A percentile compares a stretch with the other conserved stretches of the same genome.
Evolutionary conservation across 2,797 vertebrate genomes (phyloP).

Genomic region (Crocodylus rhombifer): DNA sequence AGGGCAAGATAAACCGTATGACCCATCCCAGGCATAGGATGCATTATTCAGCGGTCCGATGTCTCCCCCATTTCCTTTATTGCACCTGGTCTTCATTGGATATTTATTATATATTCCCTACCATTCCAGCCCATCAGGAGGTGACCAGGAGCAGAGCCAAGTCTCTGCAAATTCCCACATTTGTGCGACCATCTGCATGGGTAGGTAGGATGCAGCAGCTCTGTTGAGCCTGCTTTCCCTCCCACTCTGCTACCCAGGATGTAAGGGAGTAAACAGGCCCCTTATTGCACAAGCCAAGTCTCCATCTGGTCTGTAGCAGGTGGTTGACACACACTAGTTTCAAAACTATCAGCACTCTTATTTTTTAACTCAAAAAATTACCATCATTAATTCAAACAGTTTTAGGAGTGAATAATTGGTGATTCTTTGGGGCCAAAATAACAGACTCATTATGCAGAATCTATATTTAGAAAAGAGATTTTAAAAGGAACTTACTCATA

Average conservation of each 20-base stretch:
- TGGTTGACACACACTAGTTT: neutral
- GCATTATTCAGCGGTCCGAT: neutral
- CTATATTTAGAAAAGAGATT: neutral
- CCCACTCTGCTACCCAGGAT: neutral
- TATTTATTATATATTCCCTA: neutral
- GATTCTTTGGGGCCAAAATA: neutral
- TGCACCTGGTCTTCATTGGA: neutral
- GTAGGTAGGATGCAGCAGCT: neutral
- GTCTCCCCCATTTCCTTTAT: neutral
- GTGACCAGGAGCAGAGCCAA: neutral
- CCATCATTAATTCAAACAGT: neutral
- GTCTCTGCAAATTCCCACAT: neutral
- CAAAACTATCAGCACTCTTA: neutral
- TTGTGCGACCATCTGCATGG: neutral
- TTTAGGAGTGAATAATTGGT: neutral
- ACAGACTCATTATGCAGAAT: neutral
- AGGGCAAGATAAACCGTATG: neutral
- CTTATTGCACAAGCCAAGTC: too few relatives aligned
- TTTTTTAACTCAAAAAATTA: neutral
- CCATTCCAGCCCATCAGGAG: neutral
- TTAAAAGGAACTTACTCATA: conserved; percentile 90
- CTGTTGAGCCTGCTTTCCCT: neutral
- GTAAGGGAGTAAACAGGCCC: neutral
- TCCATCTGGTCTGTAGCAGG: neutral
- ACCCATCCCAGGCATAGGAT: neutral